Percentiles rank a stretch among this genome's conserved stretches.
These are phyloP conservation scores for Magallana nippona DNA, from an alignment of 2,888 invertebrate species.

Conservation along the genomic window DNA sequence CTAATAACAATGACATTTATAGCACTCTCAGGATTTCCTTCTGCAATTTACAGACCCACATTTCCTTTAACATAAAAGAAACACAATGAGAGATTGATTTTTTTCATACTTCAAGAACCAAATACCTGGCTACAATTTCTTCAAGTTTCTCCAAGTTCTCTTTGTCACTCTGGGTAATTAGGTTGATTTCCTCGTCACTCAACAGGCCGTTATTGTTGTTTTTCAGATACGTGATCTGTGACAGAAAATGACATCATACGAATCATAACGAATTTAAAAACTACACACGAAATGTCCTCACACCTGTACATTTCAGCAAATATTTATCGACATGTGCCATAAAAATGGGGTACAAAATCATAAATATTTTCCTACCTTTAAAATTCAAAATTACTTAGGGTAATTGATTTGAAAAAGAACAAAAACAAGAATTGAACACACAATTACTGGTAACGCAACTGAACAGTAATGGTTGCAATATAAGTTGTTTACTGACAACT, in stretches of 20 bases:
- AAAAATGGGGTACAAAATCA: background rate
- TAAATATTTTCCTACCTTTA: background rate
- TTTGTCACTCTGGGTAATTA: conserved; percentile 49
- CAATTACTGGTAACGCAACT: too few species aligned
- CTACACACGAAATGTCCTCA: background rate
- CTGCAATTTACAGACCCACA: too few species aligned
- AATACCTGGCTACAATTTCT: conserved; percentile 69
- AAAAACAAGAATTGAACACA: background rate
- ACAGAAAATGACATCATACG: background rate
- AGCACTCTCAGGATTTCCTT: too few species aligned
- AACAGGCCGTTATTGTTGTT: conserved; percentile 47
- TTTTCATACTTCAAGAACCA: background rate
- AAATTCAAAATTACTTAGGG: background rate
- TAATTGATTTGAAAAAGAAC: background rate
- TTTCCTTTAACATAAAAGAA: too few species aligned
- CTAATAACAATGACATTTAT: too few species aligned
- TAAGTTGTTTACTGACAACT: background rate
- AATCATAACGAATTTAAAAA: background rate
- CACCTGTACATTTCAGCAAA: too few species aligned
- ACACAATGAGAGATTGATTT: too few species aligned
- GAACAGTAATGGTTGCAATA: too few species aligned
- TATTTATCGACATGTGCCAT: background rate
- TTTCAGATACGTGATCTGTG: conserved; percentile 23
- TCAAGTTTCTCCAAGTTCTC: conserved; percentile 70
- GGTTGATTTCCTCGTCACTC: conserved; percentile 45